Evolutionary conservation across 1,140 invertebrate genomes (phyloP), one percentile per base, ranked within the genome.

Genomic region (Drosophila micromelanica): DNA sequence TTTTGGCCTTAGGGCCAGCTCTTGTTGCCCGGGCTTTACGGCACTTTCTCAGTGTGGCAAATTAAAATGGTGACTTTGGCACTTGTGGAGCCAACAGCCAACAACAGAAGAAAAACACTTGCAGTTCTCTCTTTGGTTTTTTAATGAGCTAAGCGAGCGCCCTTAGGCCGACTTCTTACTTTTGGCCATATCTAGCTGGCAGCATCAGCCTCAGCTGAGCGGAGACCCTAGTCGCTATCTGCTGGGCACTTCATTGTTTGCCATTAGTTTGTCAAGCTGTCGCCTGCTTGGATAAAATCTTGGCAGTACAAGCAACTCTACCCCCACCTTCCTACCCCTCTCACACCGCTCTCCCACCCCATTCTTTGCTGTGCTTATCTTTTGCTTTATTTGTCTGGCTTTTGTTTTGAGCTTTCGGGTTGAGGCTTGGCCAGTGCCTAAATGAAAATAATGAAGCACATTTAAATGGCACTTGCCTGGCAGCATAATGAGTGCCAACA

Each of bases 41-140:
- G 45, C 49, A 27, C 37, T 45, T 48, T 49, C 71, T 60, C n/a
- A 62, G 72, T 84, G 48, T 45, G 65, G 43, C 57, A 89, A 89
- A 89, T 87, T 78, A 87, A 89, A 87, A 87, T 76, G 76, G 78
- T 87, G 79, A 79, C 82, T 89, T 86, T 82, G 64, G 84, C 82
- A 87, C 82, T 86, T 86, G 82, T 86, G 77, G 80, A 63, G 30
- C n/a, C 52, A 49, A 61, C n/a, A 49, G 17, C 9, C 43, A 43
- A 42, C 35, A 43, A 38, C 32, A 63, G 8, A 1, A 56, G 20
- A 23, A 40, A 30, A 37, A 49, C 38, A 61, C 32, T 35, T 35
- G 32, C 32, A 9, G 0, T 35, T 35, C 32, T 35, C 43, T 56
- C 35, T 73, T 68, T 89, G 79, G 59, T 81, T 82, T 78, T 89